phyloP scores from a whole-genome alignment of 2,113 vertebrate species.

The Recurvirostra avosetta region DNA sequence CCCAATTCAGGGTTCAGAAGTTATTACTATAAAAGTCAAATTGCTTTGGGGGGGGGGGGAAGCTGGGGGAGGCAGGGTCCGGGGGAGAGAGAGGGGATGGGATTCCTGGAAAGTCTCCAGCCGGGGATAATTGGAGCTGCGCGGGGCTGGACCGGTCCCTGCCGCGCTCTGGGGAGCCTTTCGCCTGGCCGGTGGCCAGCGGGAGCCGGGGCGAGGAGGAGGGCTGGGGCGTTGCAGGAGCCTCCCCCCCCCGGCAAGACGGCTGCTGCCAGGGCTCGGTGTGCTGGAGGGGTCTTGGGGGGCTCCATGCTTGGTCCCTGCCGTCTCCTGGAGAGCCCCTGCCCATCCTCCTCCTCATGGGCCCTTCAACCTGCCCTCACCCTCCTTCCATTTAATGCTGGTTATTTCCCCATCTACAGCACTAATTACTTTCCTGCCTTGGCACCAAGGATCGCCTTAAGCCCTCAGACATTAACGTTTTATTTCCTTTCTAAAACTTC shows the following conservation, averaged over 20 bases:
- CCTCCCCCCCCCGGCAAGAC: rapidly evolving
- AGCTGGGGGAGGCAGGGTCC: background rate
- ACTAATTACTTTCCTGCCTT: slow-evolving; percentile 18
- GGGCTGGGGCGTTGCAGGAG: background rate
- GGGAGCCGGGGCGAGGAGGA: background rate
- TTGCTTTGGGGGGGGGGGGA: slow-evolving; percentile 31
- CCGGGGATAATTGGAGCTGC: slow-evolving; percentile 28
- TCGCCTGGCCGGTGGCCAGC: background rate
- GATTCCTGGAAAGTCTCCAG: slow-evolving; percentile 56
- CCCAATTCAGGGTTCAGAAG: slow-evolving; percentile 64
- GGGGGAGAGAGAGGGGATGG: background rate
- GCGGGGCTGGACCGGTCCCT: background rate
- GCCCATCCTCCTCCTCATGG: background rate
- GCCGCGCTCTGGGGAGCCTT: background rate
- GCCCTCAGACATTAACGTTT: background rate
- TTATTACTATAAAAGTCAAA: slow-evolving; percentile 70
- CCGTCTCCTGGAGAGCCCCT: background rate
- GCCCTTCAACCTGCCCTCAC: background rate
- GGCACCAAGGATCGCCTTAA: background rate
- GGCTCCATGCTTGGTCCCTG: background rate
- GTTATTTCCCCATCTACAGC: background rate
- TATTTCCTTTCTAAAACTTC: slow-evolving; percentile 36
- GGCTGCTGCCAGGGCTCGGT: background rate
- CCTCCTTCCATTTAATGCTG: background rate
- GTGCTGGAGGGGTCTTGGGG: background rate